These are phyloP conservation scores for Chouioia cunea DNA, from an alignment of 2,888 invertebrate genomes.

Conservation along the genomic window DNA sequence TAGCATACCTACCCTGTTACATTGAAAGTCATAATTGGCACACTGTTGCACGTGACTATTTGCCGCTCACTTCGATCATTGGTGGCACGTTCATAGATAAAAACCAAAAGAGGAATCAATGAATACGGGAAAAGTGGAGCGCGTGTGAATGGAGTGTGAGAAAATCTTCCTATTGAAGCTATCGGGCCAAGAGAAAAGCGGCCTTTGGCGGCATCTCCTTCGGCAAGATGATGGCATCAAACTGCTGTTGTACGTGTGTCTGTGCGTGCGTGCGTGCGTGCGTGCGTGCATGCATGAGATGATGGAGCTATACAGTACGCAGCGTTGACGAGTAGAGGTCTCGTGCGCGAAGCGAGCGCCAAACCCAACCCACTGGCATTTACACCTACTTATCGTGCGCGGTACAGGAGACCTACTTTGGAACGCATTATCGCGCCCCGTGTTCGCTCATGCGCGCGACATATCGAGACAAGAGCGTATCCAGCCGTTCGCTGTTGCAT, in stretches of 20 bases:
- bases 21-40: too few species aligned
- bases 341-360: background rate
- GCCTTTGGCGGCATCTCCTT: constrained; percentile 59
- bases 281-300: constrained; percentile 42
- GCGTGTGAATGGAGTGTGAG: constrained; percentile 54
- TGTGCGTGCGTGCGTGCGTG: background rate
- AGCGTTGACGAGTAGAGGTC: too few species aligned
- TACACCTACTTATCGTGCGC: constrained; percentile 49
- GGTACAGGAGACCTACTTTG: constrained; percentile 49
- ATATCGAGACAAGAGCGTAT: constrained; percentile 39
- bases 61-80: background rate
- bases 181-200: constrained; percentile 61
- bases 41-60: too few species aligned
- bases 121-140: too few species aligned
- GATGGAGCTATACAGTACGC: constrained; percentile 45
- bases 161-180: constrained; percentile 66
- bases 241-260: background rate
- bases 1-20: too few species aligned
- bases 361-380: constrained; percentile 32
- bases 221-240: constrained; percentile 32
- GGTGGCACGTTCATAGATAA: background rate
- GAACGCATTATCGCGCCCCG: constrained; percentile 61
- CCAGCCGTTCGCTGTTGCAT: constrained; percentile 24
- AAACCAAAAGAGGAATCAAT: background rate
- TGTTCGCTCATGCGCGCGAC: constrained; percentile 48